Conservation (phyloP, 2,888 invertebrate species). For the Sceliomorpha sp. region DNA sequence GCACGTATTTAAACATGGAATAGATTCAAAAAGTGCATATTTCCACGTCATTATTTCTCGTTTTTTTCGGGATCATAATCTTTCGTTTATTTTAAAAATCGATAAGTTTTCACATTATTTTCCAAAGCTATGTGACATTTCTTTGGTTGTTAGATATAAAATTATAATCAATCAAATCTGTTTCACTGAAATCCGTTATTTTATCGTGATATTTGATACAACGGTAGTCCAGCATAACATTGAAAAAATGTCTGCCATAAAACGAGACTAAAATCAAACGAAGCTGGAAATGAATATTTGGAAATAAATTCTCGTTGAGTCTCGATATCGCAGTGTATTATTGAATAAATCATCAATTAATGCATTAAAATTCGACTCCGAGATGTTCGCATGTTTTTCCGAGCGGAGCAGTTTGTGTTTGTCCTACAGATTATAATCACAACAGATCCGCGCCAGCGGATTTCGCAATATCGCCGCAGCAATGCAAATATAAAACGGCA, state of each 20-base stretch:
- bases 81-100: too few species aligned
- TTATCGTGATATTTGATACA: constrained; percentile 19
- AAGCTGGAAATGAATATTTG: constrained; percentile 22
- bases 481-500: constrained; percentile 52
- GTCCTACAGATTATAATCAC: constrained; percentile 53
- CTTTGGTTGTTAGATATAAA: too few species aligned
- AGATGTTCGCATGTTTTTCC: constrained; percentile 36
- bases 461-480: constrained; percentile 50
- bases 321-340: constrained; percentile 30
- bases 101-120: too few species aligned
- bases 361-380: constrained; percentile 38
- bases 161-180: too few species aligned
- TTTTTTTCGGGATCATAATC: too few species aligned
- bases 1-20: too few species aligned
- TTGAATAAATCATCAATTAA: constrained; percentile 46
- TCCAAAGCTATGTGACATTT: too few species aligned
- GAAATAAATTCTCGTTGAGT: constrained; percentile 10
- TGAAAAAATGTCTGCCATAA: constrained; percentile 18
- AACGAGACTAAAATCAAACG: constrained; percentile 13
- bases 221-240: constrained; percentile 8
- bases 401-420: constrained; percentile 43
- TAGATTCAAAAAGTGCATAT: too few species aligned
- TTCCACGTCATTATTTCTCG: too few species aligned
- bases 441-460: constrained; percentile 48
- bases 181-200: too few species aligned